phyloP scores from a whole-genome alignment of 2,888 invertebrate genomes.

The Megamerina dolium region DNA sequence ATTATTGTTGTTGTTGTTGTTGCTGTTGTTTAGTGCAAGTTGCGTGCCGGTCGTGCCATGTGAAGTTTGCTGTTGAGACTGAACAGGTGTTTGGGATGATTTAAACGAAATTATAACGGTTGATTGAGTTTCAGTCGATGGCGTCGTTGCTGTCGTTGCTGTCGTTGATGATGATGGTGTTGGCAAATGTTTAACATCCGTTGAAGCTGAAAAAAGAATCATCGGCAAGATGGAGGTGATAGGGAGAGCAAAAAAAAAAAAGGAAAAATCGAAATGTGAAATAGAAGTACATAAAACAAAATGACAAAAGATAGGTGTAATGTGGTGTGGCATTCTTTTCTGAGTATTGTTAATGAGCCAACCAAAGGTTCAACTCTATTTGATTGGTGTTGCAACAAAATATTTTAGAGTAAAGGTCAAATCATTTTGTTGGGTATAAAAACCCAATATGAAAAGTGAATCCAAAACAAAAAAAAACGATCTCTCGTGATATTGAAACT shows the following conservation, averaged over 20 bases:
- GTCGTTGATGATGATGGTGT: too few species aligned
- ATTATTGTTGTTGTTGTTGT: slow-evolving; percentile 18
- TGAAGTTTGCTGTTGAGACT: slow-evolving; percentile 27
- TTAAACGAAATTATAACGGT: slow-evolving; percentile 50
- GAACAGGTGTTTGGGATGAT: slow-evolving; percentile 47
- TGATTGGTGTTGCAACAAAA: too few species aligned
- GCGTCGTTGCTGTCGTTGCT: too few species aligned
- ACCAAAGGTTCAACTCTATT: too few species aligned
- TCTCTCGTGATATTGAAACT: too few species aligned
- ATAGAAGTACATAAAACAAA: background rate
- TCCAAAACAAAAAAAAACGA: too few species aligned
- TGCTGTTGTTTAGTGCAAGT: slow-evolving; percentile 17
- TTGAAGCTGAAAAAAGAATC: slow-evolving; percentile 16
- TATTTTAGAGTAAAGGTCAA: too few species aligned
- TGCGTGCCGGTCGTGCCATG: slow-evolving; percentile 10
- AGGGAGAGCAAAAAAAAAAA: slow-evolving; percentile 13
- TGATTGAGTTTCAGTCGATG: slow-evolving; percentile 48
- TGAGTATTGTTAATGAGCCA: too few species aligned
- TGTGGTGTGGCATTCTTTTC: too few species aligned
- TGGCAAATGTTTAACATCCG: slow-evolving; percentile 30
- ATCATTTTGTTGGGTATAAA: too few species aligned
- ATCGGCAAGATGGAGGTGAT: background rate
- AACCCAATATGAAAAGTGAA: too few species aligned
- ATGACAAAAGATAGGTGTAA: slow-evolving; percentile 2
- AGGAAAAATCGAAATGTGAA: slow-evolving; percentile 4